Evolutionary conservation across 1,140 invertebrate genomes (phyloP), one percentile per base, ranked within the genome.

Genomic region (Euwallacea fornicatus): DNA sequence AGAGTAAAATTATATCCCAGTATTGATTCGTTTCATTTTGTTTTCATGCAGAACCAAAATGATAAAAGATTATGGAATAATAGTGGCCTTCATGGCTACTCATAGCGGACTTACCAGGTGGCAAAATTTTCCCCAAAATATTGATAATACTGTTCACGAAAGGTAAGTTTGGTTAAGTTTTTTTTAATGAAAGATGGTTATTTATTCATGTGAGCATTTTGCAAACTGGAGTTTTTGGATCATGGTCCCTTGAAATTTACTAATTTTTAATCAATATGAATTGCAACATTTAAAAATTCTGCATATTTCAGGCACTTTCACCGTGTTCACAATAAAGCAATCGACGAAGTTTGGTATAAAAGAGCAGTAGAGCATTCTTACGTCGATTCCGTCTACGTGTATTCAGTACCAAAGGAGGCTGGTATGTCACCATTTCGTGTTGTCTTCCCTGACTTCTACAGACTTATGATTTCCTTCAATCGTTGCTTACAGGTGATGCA

Each of bases 321-420:
- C 41, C 88, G 93, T 70, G 82, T 86, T 54, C 88, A 93, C 81
- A 91, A 89, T 7, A 84, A 87, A 61, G 91, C 95, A 0, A 95
- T 94, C 53, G 94, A 98, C 79, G 95, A 97, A 81, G 86, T 94
- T 7, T 98, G 95, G 93, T 98, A 98, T 80, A 90, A 90, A 73
- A 85, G 95, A 58, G 95, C 96, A 0, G 94, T 98, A 0, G 95
- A 97, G 74, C 93, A 95, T 73, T 88, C 95, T 82, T 90, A 90
- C 77, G 83, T 92, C 41, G 88, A 93, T 61, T 86, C 88, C 0
- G 93, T 91, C 74, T 97, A 95, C 79, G 93, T 97, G 0, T 97
- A 93, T 80, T 92, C 93, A 0, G 89, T 94, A 41, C 92, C 93
- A n/a, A 90, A 91, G 77, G 87, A 93, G 76, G 84, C 87, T 21